Base-by-base conservation (phyloP, 2,797 vertebrate genomes). In the Harpagifer antarcticus region DNA sequence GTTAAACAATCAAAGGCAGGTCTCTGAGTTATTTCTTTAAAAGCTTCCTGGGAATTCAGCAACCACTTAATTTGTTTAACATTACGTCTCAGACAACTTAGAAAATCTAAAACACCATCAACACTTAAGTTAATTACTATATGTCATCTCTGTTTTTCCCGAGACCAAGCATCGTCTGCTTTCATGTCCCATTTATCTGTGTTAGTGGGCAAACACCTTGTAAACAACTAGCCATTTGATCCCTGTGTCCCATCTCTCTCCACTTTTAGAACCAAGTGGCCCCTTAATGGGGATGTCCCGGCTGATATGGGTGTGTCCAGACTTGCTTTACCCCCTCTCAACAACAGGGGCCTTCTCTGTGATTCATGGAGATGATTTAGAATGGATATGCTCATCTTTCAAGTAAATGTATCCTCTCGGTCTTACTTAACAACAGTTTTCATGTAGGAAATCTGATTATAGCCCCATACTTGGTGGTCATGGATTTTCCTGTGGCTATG, bases 151-250 rank as follows among this genome's bases (percentile, higher is more conserved):
- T 5, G 50, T 3, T 11, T 42, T 49, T 20, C 42, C 17, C 55
- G 88, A 50, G 27, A 27, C 23, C 20, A 72, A 83, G 52, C 84
- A 76, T 86, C 89, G 77, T 49, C 76, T 74, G 81, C 88, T 37
- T 76, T 61, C 68, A 87, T 82, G 78, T 68, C 69, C 77, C 86
- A 63, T 4, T 58, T 84, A 81, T 93, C 85, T 74, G 44, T 77
- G 79, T 93, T 86, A 91, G 76, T 89, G 87, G 62, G 63, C 86
- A 85, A 95, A 94, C 81, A 92, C 52, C 78, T 75, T 79, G 78
- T 91, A 87, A 92, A 90, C 79, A 82, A 83, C 78, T 67, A 76
- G 91, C 80, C 84, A 88, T 95, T 93, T 91, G 84, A 93, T 92
- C 90, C 91, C 23, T 52, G 44, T 64, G 72, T 76, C 71, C 69